These are phyloP conservation scores for Echinops telfairi DNA, from an alignment of 2,113 vertebrate species.

Conservation along the genomic window DNA sequence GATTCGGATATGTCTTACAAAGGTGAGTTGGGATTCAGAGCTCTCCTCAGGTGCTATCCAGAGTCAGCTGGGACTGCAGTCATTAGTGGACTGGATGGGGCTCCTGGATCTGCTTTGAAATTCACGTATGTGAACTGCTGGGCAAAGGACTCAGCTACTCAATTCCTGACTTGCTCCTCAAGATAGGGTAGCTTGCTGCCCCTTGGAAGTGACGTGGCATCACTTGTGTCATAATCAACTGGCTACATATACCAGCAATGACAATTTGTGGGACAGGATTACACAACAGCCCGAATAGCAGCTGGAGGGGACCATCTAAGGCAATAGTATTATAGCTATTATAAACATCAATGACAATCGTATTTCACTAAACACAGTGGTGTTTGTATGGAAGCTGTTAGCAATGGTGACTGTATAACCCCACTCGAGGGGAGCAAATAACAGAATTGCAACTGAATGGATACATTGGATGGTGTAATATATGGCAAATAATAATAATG, in stretches of 20 bases:
- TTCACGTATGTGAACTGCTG: neutral
- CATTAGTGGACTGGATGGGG: neutral
- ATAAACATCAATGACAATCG: neutral
- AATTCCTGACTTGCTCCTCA: neutral
- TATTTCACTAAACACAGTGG: neutral
- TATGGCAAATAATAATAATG: too few relatives aligned
- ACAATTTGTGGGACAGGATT: neutral
- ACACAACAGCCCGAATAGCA: neutral
- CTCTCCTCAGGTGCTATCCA: neutral
- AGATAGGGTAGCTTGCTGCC: neutral
- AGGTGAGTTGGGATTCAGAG: neutral
- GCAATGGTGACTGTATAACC: too few relatives aligned
- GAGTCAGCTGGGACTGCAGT: neutral
- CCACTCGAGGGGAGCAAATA: too few relatives aligned
- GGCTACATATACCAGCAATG: neutral
- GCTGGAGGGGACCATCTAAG: neutral
- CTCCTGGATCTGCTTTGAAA: neutral
- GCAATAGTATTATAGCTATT: neutral
- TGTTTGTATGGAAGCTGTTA: neutral
- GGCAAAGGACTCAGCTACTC: neutral
- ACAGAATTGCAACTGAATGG: too few relatives aligned
- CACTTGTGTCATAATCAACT: neutral
- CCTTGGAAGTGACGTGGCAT: neutral
- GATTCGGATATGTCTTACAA: neutral
- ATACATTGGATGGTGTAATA: too few relatives aligned